Conservation (phyloP, 1,140 invertebrate genomes). For the Belonocnema kinseyi region DNA sequence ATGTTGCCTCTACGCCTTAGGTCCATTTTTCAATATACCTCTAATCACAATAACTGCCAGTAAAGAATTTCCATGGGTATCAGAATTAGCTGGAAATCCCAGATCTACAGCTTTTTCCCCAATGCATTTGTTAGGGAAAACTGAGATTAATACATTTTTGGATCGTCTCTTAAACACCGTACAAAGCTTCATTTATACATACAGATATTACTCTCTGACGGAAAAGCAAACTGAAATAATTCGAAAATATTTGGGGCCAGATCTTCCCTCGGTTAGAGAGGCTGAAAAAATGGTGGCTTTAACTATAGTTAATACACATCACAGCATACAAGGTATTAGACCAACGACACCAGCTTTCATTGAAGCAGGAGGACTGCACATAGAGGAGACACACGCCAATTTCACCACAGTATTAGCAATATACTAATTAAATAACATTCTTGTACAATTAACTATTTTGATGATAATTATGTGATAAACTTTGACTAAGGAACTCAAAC, state of each 20-base stretch:
- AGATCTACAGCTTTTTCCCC: not conserved
- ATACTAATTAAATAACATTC: no score
- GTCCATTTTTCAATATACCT: not conserved
- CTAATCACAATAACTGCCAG: not conserved
- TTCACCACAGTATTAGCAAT: not conserved
- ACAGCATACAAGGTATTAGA: not conserved
- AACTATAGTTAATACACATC: not conserved
- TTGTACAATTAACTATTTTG: no score
- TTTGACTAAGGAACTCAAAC: constrained; percentile 39
- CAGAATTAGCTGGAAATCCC: not conserved
- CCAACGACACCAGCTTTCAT: not conserved
- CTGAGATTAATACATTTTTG: constrained; percentile 60
- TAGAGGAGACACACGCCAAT: constrained; percentile 5
- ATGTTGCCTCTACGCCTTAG: not conserved
- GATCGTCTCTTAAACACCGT: constrained; percentile 75
- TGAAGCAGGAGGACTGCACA: not conserved
- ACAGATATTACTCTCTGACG: not conserved
- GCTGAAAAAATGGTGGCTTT: not conserved
- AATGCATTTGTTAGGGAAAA: not conserved
- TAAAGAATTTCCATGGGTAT: not conserved
- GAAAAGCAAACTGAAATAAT: not conserved
- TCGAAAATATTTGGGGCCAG: not conserved
- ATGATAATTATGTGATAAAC: not conserved
- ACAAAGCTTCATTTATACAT: not conserved
- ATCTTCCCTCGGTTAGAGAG: not conserved